A percentile compares a stretch with the other conserved stretches of the same genome.
phyloP scores from a whole-genome alignment of 2,888 invertebrate species.

The Drosophila anceps region DNA sequence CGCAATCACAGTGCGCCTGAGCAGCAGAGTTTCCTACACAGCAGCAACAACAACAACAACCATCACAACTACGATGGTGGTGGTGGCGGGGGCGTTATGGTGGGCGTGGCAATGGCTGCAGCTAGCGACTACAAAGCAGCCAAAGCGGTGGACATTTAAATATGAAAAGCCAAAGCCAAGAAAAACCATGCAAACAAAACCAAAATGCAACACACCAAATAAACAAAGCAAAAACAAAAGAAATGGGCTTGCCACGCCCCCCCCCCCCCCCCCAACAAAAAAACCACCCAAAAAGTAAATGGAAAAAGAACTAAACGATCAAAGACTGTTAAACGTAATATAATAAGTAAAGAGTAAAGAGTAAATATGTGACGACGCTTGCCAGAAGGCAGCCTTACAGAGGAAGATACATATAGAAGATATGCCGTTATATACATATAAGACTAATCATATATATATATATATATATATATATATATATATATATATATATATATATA shows the following conservation, averaged over 20 bases:
- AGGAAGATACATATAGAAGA: constrained; percentile 25
- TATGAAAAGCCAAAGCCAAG: constrained; percentile 46
- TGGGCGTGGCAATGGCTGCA: constrained; percentile 26
- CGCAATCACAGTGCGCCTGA: constrained; percentile 57
- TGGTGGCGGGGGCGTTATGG: constrained; percentile 45
- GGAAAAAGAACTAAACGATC: constrained; percentile 51
- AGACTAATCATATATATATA: constrained; percentile 6
- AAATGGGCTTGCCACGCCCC: constrained; percentile 52
- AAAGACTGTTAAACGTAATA: constrained; percentile 76
- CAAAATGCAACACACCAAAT: constrained; percentile 69
- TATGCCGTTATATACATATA: constrained; percentile 2
- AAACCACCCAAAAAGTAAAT: constrained; percentile 38
- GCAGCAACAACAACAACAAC: constrained; percentile 68
- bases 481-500: constrained; percentile 31
- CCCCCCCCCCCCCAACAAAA: constrained; percentile 39
- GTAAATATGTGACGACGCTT: constrained; percentile 55
- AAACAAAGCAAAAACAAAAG: constrained; percentile 11
- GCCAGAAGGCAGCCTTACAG: constrained; percentile 52
- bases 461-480: constrained; percentile 33
- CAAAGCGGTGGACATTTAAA: constrained; percentile 68
- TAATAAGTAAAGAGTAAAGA: constrained; percentile 40
- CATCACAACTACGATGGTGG: constrained; percentile 72
- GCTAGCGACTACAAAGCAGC: constrained; percentile 57
- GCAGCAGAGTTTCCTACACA: constrained; percentile 67
- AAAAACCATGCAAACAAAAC: constrained; percentile 37